Percentiles rank a stretch among this genome's conserved stretches.
phyloP scores from a whole-genome alignment of 2,888 invertebrate genomes.

The Dugesia japonica region DNA sequence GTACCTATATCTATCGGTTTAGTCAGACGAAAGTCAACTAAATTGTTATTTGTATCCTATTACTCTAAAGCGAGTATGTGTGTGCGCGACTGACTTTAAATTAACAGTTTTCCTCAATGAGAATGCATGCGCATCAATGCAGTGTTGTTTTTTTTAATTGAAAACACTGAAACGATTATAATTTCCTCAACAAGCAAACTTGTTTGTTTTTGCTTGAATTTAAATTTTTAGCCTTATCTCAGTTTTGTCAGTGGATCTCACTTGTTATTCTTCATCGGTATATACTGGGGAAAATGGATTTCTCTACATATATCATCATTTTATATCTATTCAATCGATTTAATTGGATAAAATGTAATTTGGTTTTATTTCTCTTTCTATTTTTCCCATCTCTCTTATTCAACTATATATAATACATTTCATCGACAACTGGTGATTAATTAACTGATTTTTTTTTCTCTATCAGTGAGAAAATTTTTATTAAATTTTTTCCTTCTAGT shows the following conservation, averaged over 20 bases:
- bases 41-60: not conserved
- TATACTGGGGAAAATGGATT: too few relatives aligned
- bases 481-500: too few relatives aligned
- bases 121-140: constrained; percentile 1
- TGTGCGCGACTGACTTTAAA: not conserved
- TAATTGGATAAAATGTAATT: not conserved
- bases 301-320: too few relatives aligned
- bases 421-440: too few relatives aligned
- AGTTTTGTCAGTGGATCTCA: too few relatives aligned
- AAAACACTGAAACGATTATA: constrained; percentile 20
- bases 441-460: too few relatives aligned
- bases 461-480: too few relatives aligned
- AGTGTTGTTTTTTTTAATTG: constrained; percentile 12
- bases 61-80: not conserved
- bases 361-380: not conserved
- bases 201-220: constrained; percentile 12
- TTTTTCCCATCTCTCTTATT: not conserved
- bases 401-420: too few relatives aligned
- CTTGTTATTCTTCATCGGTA: too few relatives aligned
- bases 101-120: not conserved
- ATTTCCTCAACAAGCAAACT: not conserved
- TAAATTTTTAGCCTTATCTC: not conserved
- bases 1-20: too few relatives aligned
- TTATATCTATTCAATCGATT: not conserved
- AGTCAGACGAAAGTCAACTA: not conserved